Base-by-base conservation (phyloP, 2,888 invertebrate species). In the Acleris laterana region DNA sequence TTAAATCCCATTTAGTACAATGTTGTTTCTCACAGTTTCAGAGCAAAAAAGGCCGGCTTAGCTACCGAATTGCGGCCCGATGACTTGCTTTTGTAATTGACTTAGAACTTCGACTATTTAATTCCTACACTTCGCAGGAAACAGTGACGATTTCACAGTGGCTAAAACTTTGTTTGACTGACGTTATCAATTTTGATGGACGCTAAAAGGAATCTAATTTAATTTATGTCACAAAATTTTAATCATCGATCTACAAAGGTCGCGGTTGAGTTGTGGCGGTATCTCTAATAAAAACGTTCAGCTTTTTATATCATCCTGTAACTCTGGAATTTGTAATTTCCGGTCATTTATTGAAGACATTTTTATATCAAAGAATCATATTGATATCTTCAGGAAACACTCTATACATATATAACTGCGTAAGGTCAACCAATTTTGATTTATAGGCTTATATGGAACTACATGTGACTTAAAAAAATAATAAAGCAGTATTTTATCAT, bases 251-350 rank as follows among this genome's bases (percentile, higher is more conserved):
- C 19, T 51, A 64, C 62, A 61, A 58, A 55, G 62, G 53, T 50
- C 50, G 56, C 65, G 65, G 53, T 69, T 50, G 67, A 55, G 67
- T 69, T 74, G 75, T 77, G 73, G 74, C 72, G 74, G 74, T 77
- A 75, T 74, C 74, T 73, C 72, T 76, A 71, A 74, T 74, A 76
- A 77, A 77, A 50, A 57, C 57, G 68, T 70, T 63, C 58, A 66
- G 69, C 71, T 77, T 80, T 77, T 76, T 74, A 72, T 70, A 67
- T 77, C 71, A 68, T 72, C 42, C 55, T 22, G 46, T 50, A 53
- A 61, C 68, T 56, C 62, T 56, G 79, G 86, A 84, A 87, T 89
- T 81, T 87, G 78, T 85, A 89, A 88, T 89, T 85, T 89, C 88
- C 88, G 88, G 86, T 72, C 73, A 69, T 73, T 75, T 74, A 71